These are phyloP conservation scores for Malurus cyaneus DNA, from an alignment of 2,113 vertebrate species.

Conservation along the genomic window DNA sequence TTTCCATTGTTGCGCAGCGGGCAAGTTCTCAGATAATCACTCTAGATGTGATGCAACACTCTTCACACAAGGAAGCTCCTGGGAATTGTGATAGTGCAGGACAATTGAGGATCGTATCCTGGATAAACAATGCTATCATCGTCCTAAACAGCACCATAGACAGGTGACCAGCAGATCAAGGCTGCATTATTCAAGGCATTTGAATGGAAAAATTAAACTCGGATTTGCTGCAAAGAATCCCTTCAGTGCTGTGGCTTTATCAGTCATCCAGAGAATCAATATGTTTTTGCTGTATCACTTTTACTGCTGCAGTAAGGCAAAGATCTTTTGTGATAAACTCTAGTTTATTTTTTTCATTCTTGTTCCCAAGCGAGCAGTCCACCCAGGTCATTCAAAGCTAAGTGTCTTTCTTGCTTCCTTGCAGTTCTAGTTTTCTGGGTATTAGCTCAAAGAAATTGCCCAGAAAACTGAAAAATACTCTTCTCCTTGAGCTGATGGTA, in stretches of 20 bases:
- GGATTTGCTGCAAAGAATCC: constrained; percentile 16
- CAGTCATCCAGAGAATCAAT: constrained; percentile 47
- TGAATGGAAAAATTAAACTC: constrained; percentile 60
- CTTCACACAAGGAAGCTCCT: not conserved
- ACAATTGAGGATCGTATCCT: not conserved
- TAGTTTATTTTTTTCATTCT: constrained; percentile 13
- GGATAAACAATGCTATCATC: constrained; percentile 23
- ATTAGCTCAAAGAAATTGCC: constrained; percentile 29
- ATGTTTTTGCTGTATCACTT: constrained; percentile 37
- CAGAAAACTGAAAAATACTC: not conserved
- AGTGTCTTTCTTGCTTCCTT: constrained; percentile 1
- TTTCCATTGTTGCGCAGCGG: constrained; percentile 12
- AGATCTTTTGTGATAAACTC: constrained; percentile 41
- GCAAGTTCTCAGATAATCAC: constrained; percentile 63
- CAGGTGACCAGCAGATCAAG: constrained; percentile 6
- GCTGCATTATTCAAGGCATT: constrained; percentile 29
- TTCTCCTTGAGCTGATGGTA: not conserved
- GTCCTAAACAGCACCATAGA: constrained; percentile 10
- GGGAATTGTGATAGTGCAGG: not conserved
- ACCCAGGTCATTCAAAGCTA: constrained; percentile 21
- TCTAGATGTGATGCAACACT: not conserved
- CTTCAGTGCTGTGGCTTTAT: constrained; percentile 30
- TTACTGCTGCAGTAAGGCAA: constrained; percentile 10
- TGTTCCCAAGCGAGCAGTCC: constrained; percentile 19
- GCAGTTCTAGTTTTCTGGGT: constrained; percentile 9